Base-by-base conservation (phyloP, 2,113 vertebrate species). In the Corynorhinus townsendii region DNA sequence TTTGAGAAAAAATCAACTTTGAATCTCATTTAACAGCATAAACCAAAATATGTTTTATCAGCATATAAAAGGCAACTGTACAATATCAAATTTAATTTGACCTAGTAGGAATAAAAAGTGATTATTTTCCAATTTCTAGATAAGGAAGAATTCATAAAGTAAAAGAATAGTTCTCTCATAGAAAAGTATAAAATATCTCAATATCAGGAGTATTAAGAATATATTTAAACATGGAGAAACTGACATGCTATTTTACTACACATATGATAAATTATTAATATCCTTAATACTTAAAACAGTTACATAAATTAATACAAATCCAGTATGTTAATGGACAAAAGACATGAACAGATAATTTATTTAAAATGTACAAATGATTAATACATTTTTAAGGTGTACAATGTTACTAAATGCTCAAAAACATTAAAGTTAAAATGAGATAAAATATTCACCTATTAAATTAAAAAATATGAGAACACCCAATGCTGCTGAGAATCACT, bases 11-110 rank as follows among this genome's bases (percentile, higher is more conserved):
- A 54, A 62, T 94, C 56, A 71, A 40, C 69, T 71, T 91, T 28
- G 14, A 84, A 75, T 96, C 40, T 80, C 22, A 62, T 85, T 93
- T 80, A 88, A 88, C 26, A 85, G 24, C 7, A 47, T 81, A 93
- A 91, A 56, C 49, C 24, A 75, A 75, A 86, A n/a, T 45, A 49
- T 64, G 5, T 94, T 77, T 68, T 64, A 66, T 45, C 12, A 85
- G 28, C 11, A 64, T 75, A 90, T 52, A 87, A 82, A 90, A 64
- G 11, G 16, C 28, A 80, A 80, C 64, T 90, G 11, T 80, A 80
- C n/a, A 93, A 49, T 88, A 88, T 69, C 64, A 93, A 93, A 93
- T n/a, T 54, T 62, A 75, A 88, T 43, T 77, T 73, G 79, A 81
- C 43, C 17, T 89, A 91, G 19, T n/a, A 91, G 38, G 56, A 83